A percentile compares a stretch with the other conserved stretches of the same genome.
phyloP scores from a whole-genome alignment of 2,113 vertebrate genomes.

The Tyto alba region DNA sequence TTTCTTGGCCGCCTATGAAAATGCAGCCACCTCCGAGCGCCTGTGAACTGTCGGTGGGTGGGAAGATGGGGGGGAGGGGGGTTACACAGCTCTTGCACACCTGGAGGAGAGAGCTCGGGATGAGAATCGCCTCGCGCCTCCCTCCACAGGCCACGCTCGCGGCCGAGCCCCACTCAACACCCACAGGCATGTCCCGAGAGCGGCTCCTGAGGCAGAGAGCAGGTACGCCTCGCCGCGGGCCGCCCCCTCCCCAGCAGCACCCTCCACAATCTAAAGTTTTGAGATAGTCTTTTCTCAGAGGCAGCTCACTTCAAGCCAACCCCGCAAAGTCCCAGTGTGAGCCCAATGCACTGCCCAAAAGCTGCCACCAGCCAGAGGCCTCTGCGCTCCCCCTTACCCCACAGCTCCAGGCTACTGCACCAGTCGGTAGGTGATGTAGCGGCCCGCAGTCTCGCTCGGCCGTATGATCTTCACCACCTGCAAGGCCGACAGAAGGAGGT shows the following conservation, averaged over 20 bases:
- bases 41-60: not conserved
- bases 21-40: accelerated
- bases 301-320: not conserved
- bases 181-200: accelerated
- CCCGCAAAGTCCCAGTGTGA: accelerated
- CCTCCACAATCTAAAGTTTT: accelerated
- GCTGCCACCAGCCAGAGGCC: not conserved
- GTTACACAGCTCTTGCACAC: not conserved
- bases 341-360: not conserved
- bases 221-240: not conserved
- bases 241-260: not conserved
- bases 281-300: not conserved
- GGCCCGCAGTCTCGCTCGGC: conserved; percentile 92
- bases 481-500: accelerated
- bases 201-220: accelerated
- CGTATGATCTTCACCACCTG: conserved; percentile 98
- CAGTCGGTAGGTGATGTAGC: conserved; percentile 96
- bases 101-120: not conserved
- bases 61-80: not conserved
- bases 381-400: not conserved
- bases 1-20: not conserved
- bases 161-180: not conserved
- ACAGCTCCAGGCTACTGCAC: conserved; percentile 75
- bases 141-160: not conserved
- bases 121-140: not conserved